Percentiles rank a stretch among this genome's conserved stretches.
phyloP scores from a whole-genome alignment of 2,888 invertebrate species.

The Hypselothyrea guttata region DNA sequence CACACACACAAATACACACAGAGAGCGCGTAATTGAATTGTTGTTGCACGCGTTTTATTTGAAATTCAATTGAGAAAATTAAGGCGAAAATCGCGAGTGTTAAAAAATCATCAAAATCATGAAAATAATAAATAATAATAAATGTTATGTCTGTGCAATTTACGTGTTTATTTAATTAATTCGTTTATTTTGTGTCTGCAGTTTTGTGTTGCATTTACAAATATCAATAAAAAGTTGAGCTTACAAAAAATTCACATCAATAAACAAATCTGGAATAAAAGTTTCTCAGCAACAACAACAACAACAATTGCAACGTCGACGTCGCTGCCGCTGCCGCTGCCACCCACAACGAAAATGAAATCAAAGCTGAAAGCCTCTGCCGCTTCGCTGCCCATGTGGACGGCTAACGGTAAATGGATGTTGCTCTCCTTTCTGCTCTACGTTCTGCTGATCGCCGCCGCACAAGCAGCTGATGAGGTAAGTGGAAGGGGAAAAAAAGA shows the following conservation, averaged over 20 bases:
- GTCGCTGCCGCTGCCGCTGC: slow-evolving; percentile 5
- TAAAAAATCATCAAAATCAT: too few relatives aligned
- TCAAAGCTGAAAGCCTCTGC: slow-evolving; percentile 61
- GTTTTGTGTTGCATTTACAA: slow-evolving; percentile 43
- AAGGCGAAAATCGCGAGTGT: slow-evolving; percentile 35
- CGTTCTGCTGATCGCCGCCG: slow-evolving; percentile 53
- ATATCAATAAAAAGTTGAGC: slow-evolving; percentile 11
- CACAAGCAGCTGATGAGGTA: slow-evolving; percentile 71
- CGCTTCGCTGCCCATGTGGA: slow-evolving; percentile 30
- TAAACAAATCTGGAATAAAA: slow-evolving; percentile 45
- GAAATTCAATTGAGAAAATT: slow-evolving; percentile 49
- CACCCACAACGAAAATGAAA: slow-evolving; percentile 58
- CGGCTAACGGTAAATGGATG: slow-evolving; percentile 49
- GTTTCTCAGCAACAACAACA: slow-evolving; percentile 18
- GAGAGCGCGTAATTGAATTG: slow-evolving; percentile 41
- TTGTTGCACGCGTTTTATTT: slow-evolving; percentile 53
- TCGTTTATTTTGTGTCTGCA: slow-evolving; percentile 46
- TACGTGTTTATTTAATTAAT: slow-evolving; percentile 38
- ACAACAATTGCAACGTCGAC: slow-evolving; percentile 8
- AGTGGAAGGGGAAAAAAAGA: slow-evolving; percentile 36
- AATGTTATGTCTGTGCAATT: slow-evolving; percentile 1
- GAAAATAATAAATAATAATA: too few relatives aligned
- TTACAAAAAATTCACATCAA: too few relatives aligned
- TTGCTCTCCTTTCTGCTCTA: slow-evolving; percentile 46
- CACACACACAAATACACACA: slow-evolving; percentile 13